Base-by-base conservation (phyloP, 1,140 invertebrate genomes). In the Gonatopus flavifemur region DNA sequence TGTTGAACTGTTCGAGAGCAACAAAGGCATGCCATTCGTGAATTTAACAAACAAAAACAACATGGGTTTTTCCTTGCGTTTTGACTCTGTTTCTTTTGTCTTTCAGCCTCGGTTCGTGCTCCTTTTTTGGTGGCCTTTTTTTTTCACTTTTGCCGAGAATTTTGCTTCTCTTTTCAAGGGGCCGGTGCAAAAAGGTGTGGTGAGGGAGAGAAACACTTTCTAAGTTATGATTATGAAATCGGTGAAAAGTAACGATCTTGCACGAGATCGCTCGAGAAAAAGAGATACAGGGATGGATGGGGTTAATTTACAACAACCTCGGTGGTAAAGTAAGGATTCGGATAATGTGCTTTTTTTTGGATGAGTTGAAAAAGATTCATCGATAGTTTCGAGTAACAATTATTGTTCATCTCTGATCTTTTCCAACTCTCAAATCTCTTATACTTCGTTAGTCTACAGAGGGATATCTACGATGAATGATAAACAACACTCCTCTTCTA, bases 1-100 rank as follows among this genome's bases (percentile, higher is more conserved):
- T 93, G 87, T 98, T 98, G 85, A 84, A 93, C 90, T 93, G 84
- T 80, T 73, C 66, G 63, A 69, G 72, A 60, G 55, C 66, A 62
- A 68, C 72, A 73, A 65, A 55, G 59, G 64, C 55, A 71, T 59
- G 58, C 58, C 30, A 44, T 30, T 36, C 12, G 33, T 20, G 15
- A 18, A 64, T 20, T 67, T 55, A 66, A 50, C 53, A 44, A 57
- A 68, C 53, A 67, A 59, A 49, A 52, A n/a, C n/a, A n/a, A n/a
- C n/a, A n/a, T n/a, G n/a, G n/a, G n/a, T n/a, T n/a, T n/a, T 24
- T 15, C 31, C 3, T 33, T 49, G 19, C 28, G 12, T 48, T 18
- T 18, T 24, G 12, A 22, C 31, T 19, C 10, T 22, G 12, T 33
- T 62, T 67, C 56, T 50, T 58, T 55, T 64, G 62, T 46, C 65